A percentile compares a stretch with the other conserved stretches of the same genome.
Conservation (phyloP, 2,113 vertebrate species). For the Oncorhynchus masou region DNA sequence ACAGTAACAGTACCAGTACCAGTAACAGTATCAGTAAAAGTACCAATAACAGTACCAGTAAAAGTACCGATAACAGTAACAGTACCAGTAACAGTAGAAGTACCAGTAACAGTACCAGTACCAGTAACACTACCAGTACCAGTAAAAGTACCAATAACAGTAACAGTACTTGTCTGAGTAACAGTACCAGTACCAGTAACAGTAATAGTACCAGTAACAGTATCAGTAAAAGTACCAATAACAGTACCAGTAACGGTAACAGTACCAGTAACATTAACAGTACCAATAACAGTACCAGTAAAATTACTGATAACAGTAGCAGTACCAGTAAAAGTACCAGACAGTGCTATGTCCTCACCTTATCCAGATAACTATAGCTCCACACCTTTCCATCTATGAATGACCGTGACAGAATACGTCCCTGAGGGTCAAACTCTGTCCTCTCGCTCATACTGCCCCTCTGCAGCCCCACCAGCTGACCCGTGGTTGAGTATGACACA, state of each 20-base stretch:
- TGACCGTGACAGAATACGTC: slow-evolving; percentile 88
- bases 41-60: no score
- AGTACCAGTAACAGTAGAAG: not conserved
- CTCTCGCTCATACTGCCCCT: slow-evolving; percentile 96
- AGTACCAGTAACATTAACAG: no score
- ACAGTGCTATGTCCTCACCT: slow-evolving; percentile 70
- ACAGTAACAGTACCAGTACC: no score
- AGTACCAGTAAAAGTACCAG: not conserved
- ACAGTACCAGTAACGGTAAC: no score
- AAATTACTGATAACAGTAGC: no score
- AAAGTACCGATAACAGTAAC: no score
- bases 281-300: no score
- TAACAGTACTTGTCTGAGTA: no score
- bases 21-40: no score
- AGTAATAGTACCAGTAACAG: no score
- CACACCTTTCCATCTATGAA: slow-evolving; percentile 97
- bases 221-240: rapidly evolving
- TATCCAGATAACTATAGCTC: slow-evolving; percentile 98
- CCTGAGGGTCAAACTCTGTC: slow-evolving; percentile 90
- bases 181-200: no score
- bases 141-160: not conserved
- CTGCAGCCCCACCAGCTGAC: slow-evolving; percentile 90
- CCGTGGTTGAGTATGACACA: slow-evolving; percentile 90
- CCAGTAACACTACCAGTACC: not conserved
- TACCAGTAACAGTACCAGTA: no score